Evolutionary conservation across 92 coral and sea anemone species (phyloP).

Genomic region (Metridium senile): DNA sequence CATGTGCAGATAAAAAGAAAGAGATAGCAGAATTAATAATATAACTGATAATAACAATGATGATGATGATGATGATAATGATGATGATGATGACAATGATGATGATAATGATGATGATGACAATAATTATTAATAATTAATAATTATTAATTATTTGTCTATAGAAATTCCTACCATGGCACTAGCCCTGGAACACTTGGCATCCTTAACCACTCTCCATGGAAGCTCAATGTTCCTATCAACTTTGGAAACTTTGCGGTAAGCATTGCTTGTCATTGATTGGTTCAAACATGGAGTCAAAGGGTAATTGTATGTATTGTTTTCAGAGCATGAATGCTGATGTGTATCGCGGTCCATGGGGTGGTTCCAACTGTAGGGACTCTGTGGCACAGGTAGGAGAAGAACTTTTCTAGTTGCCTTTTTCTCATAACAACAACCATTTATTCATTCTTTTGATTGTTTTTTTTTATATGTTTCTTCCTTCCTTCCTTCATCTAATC

Average conservation of each 20-base stretch:
- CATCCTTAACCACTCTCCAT: constrained; percentile 78
- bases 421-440: not conserved
- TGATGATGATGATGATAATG: not conserved
- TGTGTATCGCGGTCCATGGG: constrained; percentile 96
- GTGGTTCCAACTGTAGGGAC: constrained; percentile 92
- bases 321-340: constrained; percentile 90
- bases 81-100: not conserved
- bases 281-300: not conserved
- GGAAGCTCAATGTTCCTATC: constrained; percentile 82
- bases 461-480: not conserved
- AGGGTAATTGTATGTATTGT: no score
- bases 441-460: not conserved
- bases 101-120: not conserved
- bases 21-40: no score
- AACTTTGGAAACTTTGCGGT: constrained; percentile 90
- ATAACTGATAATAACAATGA: no score
- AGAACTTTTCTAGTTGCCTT: no score
- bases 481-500: not conserved
- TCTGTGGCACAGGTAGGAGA: constrained; percentile 87
- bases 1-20: no score
- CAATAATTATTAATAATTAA: not conserved
- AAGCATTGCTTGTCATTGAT: constrained; percentile 1
- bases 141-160: not conserved
- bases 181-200: constrained; percentile 82
- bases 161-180: constrained; percentile 94